phyloP scores from a whole-genome alignment of 2,113 vertebrate genomes.

The Burhinus oedicnemus region DNA sequence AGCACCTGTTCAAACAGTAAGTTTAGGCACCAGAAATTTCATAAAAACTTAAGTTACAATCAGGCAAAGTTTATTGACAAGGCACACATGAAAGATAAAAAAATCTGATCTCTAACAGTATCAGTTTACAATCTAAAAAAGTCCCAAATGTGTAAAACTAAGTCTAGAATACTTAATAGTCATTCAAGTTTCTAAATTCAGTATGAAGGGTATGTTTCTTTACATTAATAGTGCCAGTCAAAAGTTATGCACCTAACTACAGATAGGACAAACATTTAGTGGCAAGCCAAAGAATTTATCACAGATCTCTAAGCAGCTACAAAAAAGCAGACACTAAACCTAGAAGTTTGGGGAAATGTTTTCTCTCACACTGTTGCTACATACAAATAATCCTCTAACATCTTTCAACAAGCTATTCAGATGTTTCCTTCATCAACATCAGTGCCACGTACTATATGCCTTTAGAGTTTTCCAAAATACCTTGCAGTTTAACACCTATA shows the following conservation, averaged over 20 bases:
- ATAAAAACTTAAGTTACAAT: slow-evolving; percentile 70
- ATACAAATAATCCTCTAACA: neutral
- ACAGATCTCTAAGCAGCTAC: slow-evolving; percentile 58
- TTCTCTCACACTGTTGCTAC: neutral
- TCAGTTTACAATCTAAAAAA: slow-evolving; percentile 68
- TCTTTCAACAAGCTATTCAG: slow-evolving; percentile 1
- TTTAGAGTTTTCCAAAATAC: neutral
- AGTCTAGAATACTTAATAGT: slow-evolving; percentile 44
- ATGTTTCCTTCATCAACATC: neutral
- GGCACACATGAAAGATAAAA: slow-evolving; percentile 78
- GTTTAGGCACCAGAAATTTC: slow-evolving; percentile 78
- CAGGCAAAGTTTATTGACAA: slow-evolving; percentile 75
- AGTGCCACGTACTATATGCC: neutral
- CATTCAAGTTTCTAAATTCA: slow-evolving; percentile 68
- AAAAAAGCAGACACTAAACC: slow-evolving; percentile 46
- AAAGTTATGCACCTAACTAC: slow-evolving; percentile 64
- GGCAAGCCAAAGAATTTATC: slow-evolving; percentile 58
- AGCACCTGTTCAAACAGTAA: slow-evolving; percentile 73
- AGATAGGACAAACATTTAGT: slow-evolving; percentile 4
- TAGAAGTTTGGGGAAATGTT: slow-evolving; percentile 33
- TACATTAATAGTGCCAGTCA: slow-evolving; percentile 14
- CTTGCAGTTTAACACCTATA: slow-evolving; percentile 25
- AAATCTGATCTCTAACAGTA: slow-evolving; percentile 64
- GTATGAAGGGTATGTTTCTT: slow-evolving; percentile 52
- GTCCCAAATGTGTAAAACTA: slow-evolving; percentile 66